phyloP scores from a whole-genome alignment of 2,797 vertebrate species.

The Leucoraja ocellata region DNA sequence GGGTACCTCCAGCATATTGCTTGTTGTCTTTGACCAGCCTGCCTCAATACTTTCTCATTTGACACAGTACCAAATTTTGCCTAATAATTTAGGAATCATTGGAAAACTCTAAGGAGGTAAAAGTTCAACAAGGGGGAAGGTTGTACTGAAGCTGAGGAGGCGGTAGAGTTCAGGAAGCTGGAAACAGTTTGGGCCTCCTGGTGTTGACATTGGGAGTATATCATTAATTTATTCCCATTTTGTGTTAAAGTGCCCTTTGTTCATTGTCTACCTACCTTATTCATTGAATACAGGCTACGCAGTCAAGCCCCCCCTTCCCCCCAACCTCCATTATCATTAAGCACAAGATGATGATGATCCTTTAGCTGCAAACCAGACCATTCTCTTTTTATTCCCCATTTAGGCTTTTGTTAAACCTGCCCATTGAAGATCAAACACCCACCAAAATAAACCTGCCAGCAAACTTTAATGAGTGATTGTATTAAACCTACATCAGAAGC shows the following conservation, averaged over 20 bases:
- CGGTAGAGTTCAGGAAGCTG: neutral
- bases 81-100: neutral
- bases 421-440: neutral
- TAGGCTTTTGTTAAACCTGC: neutral
- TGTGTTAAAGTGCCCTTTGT: neutral
- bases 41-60: neutral
- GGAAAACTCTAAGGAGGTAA: neutral
- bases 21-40: too few relatives aligned
- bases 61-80: neutral
- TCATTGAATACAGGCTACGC: neutral
- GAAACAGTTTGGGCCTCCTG: neutral
- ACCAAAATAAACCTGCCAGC: constrained; percentile 33
- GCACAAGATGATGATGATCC: neutral
- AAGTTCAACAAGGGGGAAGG: neutral
- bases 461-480: constrained; percentile 30
- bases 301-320: neutral
- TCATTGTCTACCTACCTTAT: neutral
- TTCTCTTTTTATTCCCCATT: neutral
- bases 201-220: neutral
- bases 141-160: neutral
- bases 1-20: too few relatives aligned
- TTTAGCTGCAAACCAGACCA: neutral
- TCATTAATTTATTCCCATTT: too few relatives aligned
- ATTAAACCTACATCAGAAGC: constrained; percentile 8
- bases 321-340: too few relatives aligned